These are phyloP conservation scores for Actinia equina DNA, from an alignment of 64 coral and sea anemone species.

Conservation along the genomic window DNA sequence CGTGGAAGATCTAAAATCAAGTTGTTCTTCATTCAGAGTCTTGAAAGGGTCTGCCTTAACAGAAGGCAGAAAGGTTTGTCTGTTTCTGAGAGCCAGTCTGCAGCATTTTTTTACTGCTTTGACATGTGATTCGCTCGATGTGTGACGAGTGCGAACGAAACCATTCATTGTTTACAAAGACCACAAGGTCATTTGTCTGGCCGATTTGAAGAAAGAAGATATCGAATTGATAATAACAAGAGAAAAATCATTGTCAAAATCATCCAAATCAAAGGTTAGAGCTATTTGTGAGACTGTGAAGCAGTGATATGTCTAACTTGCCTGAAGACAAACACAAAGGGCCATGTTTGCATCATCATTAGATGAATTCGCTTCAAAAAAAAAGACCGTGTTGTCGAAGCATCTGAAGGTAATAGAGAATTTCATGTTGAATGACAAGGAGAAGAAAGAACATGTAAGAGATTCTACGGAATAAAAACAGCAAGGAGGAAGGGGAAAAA, in stretches of 20 bases:
- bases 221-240: not conserved
- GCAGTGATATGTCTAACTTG: not conserved
- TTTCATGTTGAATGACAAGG: not conserved
- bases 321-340: not conserved
- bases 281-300: not conserved
- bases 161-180: slow-evolving; percentile 7
- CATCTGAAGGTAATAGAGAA: not conserved
- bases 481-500: not conserved
- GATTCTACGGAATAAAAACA: not conserved
- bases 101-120: not conserved
- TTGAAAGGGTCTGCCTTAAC: not conserved
- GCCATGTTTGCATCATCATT: not conserved
- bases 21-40: not conserved
- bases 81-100: not conserved
- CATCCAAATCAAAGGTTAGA: not conserved
- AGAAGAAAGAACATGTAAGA: slow-evolving; percentile 4
- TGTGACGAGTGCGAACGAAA: not conserved
- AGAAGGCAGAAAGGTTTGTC: not conserved
- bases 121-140: slow-evolving; percentile 16
- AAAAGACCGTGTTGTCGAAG: not conserved
- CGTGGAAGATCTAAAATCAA: not conserved
- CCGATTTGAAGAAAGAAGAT: not conserved
- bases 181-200: not conserved
- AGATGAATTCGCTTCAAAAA: not conserved
- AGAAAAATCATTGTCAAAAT: not conserved